Base-by-base conservation (phyloP, 2,888 invertebrate species). In the Aphidius colemani region DNA sequence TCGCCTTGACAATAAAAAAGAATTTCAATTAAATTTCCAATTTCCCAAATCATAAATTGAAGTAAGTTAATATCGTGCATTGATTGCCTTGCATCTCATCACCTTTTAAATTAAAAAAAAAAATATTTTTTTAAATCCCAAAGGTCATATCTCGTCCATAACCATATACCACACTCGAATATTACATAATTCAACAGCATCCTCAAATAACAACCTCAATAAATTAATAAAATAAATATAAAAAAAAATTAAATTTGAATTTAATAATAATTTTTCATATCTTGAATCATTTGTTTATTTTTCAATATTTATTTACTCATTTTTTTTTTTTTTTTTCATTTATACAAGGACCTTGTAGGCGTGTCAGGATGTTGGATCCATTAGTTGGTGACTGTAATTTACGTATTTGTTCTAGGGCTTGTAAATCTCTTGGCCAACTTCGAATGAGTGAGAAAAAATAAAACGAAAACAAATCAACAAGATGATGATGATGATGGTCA, bases 371-470 rank as follows among this genome's bases (percentile, higher is more conserved):
- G 53, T 60, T 59, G 59, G 68, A 68, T 75, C 76, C 77, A 78
- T 80, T 81, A 78, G 78, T 74, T 75, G 70, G 71, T 67, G 70
- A 71, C 71, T 73, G 77, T 80, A 81, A 82, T 81, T 81, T 81
- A 81, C 78, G 81, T 80, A 80, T 82, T 82, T 81, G 81, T 80
- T 82, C 79, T 78, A 75, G 72, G 75, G 79, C 77, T 72, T 79
- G 81, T 82, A 82, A 82, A 82, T 70, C 70, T 70, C 55, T 66
- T 45, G 11, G 51, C 53, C 53, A 59, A 58, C 30, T 30, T 5
- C 4, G 5, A 30, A 30, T 30, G 30, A 30, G 5, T 61, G 18
- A 58, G 55, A 57, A 57, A 43, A 49, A 49, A 45, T 6, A 50
- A 41, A 18, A 61, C 30, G 43, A 49, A 7, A 46, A 50, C 6